Evolutionary conservation across 2,888 invertebrate species (phyloP).

Genomic region (Selenia dentaria): DNA sequence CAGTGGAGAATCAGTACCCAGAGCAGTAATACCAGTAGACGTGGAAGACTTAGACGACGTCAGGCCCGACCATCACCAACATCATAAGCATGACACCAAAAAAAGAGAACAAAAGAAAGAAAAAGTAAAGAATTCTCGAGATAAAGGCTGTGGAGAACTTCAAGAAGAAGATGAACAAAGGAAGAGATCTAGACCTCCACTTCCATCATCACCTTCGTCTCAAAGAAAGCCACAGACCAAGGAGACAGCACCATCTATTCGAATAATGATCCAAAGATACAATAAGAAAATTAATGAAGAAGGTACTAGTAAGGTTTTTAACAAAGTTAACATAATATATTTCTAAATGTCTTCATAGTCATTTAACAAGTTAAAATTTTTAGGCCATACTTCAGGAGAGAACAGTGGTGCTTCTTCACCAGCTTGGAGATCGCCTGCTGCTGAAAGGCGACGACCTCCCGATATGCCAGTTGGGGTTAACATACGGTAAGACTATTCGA

Average conservation of each 20-base stretch:
- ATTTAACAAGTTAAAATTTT: slow-evolving; percentile 1
- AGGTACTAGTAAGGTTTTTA: no score
- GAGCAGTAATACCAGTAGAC: slow-evolving; percentile 76
- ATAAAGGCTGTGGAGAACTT: slow-evolving; percentile 66
- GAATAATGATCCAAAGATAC: slow-evolving; percentile 89
- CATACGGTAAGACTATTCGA: no score
- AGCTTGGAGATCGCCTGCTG: slow-evolving; percentile 86
- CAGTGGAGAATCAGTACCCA: slow-evolving; percentile 79
- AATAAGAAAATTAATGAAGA: slow-evolving; percentile 86
- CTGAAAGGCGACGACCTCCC: slow-evolving; percentile 84
- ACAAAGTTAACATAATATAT: neutral
- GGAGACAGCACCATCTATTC: slow-evolving; percentile 88
- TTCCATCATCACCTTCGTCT: slow-evolving; percentile 86
- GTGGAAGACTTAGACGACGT: slow-evolving; percentile 70
- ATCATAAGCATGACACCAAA: slow-evolving; percentile 24
- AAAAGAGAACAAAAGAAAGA: slow-evolving; percentile 41
- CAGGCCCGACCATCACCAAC: slow-evolving; percentile 49
- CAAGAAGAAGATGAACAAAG: slow-evolving; percentile 65
- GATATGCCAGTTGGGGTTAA: slow-evolving; percentile 80
- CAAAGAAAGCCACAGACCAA: slow-evolving; percentile 81
- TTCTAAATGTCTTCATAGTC: neutral
- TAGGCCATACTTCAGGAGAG: slow-evolving; percentile 72
- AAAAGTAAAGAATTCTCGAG: slow-evolving; percentile 48
- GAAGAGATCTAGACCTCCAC: slow-evolving; percentile 76
- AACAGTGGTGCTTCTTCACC: slow-evolving; percentile 88